A percentile compares a stretch with the other conserved stretches of the same genome.
Conservation (phyloP, 2,797 vertebrate species). For the Pagetopsis macropterus region DNA sequence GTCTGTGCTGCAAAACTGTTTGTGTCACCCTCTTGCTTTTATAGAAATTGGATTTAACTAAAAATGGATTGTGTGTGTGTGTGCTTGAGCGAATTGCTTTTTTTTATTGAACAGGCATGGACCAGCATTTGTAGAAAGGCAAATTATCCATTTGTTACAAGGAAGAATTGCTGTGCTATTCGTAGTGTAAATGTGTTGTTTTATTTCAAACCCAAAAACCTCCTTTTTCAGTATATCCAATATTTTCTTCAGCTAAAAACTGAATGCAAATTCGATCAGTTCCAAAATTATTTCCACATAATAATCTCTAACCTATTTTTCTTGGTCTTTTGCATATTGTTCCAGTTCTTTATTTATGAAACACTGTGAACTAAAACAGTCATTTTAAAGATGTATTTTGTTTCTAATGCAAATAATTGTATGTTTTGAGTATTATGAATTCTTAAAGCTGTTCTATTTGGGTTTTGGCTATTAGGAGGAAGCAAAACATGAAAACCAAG, state of each 20-base stretch:
- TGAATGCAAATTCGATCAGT: conserved; percentile 25
- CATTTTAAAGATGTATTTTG: conserved; percentile 1
- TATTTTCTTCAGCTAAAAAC: conserved; percentile 22
- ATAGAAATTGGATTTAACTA: conserved; percentile 35
- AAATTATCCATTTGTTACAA: conserved; percentile 22
- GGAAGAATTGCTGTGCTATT: conserved; percentile 18
- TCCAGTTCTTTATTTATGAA: conserved; percentile 32
- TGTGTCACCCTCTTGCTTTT: conserved; percentile 28
- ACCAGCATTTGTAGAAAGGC: neutral
- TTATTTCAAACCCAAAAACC: conserved; percentile 11
- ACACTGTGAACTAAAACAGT: conserved; percentile 11
- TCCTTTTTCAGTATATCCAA: conserved; percentile 13
- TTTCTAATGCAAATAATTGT: conserved; percentile 8
- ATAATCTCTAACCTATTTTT: conserved; percentile 41
- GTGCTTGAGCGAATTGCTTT: neutral
- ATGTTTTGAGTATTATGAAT: conserved; percentile 14
- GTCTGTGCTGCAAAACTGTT: conserved; percentile 28
- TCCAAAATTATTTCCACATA: conserved; percentile 14
- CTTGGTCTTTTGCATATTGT: conserved; percentile 22
- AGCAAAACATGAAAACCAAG: neutral
- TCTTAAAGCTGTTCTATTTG: conserved; percentile 26
- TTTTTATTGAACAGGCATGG: conserved; percentile 2
- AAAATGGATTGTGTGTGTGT: conserved; percentile 28
- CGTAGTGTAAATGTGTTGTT: conserved; percentile 16
- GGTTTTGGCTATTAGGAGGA: neutral